Conservation (phyloP, 2,113 vertebrate species). For the Alces alces region DNA sequence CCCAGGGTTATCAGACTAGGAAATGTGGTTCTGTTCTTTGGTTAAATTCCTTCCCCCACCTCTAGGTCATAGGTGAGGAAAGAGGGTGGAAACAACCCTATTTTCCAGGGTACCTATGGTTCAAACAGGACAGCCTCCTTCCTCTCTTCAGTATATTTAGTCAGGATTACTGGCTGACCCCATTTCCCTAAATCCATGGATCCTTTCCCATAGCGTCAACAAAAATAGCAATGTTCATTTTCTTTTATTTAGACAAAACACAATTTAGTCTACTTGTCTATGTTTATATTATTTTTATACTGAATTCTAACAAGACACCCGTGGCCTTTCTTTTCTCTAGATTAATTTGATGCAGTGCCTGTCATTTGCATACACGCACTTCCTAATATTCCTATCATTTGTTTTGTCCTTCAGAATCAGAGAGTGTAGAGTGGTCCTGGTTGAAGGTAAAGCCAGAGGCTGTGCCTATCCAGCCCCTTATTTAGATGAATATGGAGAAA, state of each 20-base stretch:
- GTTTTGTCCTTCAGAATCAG: conserved; percentile 86
- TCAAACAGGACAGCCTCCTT: not conserved
- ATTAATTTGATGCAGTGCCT: not conserved
- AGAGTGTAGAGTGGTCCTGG: conserved; percentile 94
- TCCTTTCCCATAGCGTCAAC: not conserved
- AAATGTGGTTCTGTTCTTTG: not conserved
- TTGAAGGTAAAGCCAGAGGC: conserved; percentile 93
- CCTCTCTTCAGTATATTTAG: not conserved
- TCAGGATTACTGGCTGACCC: not conserved
- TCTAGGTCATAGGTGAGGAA: not conserved
- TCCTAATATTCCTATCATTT: conserved; percentile 20
- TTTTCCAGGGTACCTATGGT: not conserved
- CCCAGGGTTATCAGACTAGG: not conserved
- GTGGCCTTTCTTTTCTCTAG: not conserved
- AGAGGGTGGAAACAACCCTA: not conserved
- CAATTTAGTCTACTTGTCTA: not conserved
- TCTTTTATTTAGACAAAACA: conserved; percentile 18
- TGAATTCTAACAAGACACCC: not conserved
- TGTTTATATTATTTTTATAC: not conserved
- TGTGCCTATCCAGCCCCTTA: conserved; percentile 95
- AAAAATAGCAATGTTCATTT: not conserved
- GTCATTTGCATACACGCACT: not conserved
- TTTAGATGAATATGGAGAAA: conserved; percentile 98
- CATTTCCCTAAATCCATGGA: not conserved
- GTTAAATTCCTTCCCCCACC: not conserved